A percentile compares a stretch with the other conserved stretches of the same genome.
phyloP scores from a whole-genome alignment of 1,140 invertebrate species.

The Ips nitidus region DNA sequence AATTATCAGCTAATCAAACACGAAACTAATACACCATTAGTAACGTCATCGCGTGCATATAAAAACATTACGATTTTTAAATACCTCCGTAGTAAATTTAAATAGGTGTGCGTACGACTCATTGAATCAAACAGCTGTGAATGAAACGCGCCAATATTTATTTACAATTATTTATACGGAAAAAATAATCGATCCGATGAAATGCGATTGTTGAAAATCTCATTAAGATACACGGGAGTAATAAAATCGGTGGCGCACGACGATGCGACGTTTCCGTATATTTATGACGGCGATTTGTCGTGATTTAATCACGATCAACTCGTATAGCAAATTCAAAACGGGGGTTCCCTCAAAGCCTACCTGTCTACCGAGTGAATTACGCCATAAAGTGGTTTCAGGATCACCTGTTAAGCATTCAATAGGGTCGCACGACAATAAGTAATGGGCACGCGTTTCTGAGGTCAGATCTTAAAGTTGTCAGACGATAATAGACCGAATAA shows the following conservation, averaged over 20 bases:
- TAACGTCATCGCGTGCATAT: background rate
- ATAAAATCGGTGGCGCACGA: conserved; percentile 8
- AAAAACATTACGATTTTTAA: conserved; percentile 1
- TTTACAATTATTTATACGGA: conserved; percentile 22
- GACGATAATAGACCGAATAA: too few relatives aligned
- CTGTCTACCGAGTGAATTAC: background rate
- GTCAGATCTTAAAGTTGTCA: too few relatives aligned
- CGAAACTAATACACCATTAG: background rate
- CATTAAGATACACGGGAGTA: conserved; percentile 8
- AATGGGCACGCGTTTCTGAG: too few relatives aligned
- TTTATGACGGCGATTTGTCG: conserved; percentile 1
- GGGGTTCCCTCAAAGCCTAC: background rate
- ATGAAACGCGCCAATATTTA: conserved; percentile 18
- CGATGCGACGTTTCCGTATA: background rate
- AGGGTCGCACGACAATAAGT: too few relatives aligned
- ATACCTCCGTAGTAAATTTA: conserved; percentile 2
- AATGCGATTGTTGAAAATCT: conserved; percentile 12
- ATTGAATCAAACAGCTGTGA: conserved; percentile 1
- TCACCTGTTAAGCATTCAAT: too few relatives aligned
- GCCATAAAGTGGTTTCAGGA: too few relatives aligned
- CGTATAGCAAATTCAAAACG: background rate
- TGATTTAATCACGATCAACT: background rate
- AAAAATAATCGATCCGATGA: conserved; percentile 10
- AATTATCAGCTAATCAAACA: too few relatives aligned
- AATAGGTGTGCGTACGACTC: background rate